Conservation (phyloP, 2,888 invertebrate genomes). For the Embidobia sp. region DNA sequence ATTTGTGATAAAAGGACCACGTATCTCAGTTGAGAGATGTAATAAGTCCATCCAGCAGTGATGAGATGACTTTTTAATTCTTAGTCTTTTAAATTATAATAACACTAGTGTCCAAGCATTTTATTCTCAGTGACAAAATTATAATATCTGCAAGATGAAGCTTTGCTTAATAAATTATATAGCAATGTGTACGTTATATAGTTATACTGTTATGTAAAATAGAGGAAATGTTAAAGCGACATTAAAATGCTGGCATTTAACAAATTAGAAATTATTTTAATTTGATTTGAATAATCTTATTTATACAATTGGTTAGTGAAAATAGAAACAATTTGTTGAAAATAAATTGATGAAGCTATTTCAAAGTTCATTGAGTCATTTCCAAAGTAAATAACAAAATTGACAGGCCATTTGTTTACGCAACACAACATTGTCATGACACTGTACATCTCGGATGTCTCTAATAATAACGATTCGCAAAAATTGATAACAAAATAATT, state of each 20-base stretch:
- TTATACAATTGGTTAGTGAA: no score
- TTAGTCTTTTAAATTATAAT: no score
- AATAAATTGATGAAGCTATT: slow-evolving; percentile 20
- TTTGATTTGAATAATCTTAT: no score
- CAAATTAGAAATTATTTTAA: no score
- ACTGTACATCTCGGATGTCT: neutral
- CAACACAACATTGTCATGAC: slow-evolving; percentile 12
- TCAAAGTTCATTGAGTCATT: no score
- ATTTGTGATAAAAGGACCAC: slow-evolving; percentile 19
- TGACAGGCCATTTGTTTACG: slow-evolving; percentile 30
- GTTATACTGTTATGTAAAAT: slow-evolving; percentile 42
- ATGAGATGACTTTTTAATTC: no score
- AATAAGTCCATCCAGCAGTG: no score
- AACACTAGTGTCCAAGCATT: no score
- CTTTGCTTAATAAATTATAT: no score
- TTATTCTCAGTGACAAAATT: no score
- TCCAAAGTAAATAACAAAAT: slow-evolving; percentile 34
- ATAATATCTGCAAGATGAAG: no score
- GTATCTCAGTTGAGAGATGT: no score
- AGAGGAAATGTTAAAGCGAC: slow-evolving; percentile 11
- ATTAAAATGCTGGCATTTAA: slow-evolving; percentile 2
- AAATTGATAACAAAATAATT: neutral
- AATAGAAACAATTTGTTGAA: slow-evolving; percentile 9
- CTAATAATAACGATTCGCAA: slow-evolving; percentile 10
- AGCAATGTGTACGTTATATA: neutral